phyloP scores from a whole-genome alignment of 2,888 invertebrate genomes.

The Xylota sylvarum region DNA sequence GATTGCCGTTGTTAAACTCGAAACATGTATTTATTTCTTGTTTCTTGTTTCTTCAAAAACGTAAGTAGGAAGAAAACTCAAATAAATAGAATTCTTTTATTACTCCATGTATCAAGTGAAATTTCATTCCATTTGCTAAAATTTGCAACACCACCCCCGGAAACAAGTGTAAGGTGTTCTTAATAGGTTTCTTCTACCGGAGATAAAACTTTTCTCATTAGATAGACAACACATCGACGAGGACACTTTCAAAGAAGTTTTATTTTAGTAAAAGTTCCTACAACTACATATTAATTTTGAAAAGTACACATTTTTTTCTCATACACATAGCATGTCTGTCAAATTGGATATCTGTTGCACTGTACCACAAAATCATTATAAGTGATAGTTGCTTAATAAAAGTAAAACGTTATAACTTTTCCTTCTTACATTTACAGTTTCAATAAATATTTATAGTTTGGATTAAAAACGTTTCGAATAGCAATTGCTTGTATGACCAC shows the following conservation, averaged over 20 bases:
- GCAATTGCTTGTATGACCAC: not conserved
- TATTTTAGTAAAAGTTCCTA: not conserved
- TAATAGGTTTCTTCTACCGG: no score
- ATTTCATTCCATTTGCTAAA: not conserved
- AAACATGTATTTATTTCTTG: not conserved
- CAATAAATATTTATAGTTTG: not conserved
- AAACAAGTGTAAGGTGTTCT: not conserved
- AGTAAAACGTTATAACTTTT: not conserved
- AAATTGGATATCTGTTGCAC: not conserved
- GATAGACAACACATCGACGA: not conserved
- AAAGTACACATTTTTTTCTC: not conserved
- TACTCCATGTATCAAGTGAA: not conserved
- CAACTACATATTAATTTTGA: not conserved
- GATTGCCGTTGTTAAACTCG: no score
- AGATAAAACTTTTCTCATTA: constrained; percentile 12
- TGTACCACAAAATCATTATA: no score
- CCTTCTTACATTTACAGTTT: not conserved
- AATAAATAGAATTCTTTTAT: not conserved
- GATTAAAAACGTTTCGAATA: not conserved
- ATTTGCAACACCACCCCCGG: not conserved
- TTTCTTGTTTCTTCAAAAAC: not conserved
- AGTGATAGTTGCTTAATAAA: not conserved
- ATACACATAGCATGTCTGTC: not conserved
- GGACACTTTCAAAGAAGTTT: not conserved
- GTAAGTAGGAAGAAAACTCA: not conserved